Evolutionary conservation across 2,888 invertebrate species (phyloP).

Genomic region (Drosophila maculinotata): DNA sequence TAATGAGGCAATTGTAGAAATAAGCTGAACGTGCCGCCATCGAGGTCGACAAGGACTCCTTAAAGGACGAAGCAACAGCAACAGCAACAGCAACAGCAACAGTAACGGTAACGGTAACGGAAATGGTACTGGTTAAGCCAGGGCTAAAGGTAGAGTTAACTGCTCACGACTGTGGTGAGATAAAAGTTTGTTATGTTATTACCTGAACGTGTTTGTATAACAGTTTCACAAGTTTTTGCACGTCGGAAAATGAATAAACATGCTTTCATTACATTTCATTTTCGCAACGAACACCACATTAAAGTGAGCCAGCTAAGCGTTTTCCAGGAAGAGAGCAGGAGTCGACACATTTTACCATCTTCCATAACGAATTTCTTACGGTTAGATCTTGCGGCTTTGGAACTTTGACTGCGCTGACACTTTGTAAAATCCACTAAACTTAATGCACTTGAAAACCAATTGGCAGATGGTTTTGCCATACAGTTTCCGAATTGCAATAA

Average conservation of each 20-base stretch:
- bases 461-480: constrained; percentile 47
- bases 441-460: constrained; percentile 57
- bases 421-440: constrained; percentile 43
- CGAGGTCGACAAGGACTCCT: constrained; percentile 30
- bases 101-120: background rate
- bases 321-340: constrained; percentile 1
- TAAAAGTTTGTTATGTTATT: constrained; percentile 75
- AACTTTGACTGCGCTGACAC: constrained; percentile 52
- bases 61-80: constrained; percentile 9
- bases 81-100: constrained; percentile 1
- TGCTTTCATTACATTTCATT: constrained; percentile 55
- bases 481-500: constrained; percentile 42
- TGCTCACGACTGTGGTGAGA: constrained; percentile 55
- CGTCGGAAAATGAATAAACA: constrained; percentile 66
- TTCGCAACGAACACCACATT: constrained; percentile 41
- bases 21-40: constrained; percentile 65
- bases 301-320: constrained; percentile 38
- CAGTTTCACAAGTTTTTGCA: constrained; percentile 67
- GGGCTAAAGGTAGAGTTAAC: constrained; percentile 22
- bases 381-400: constrained; percentile 30
- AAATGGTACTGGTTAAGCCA: constrained; percentile 9
- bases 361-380: constrained; percentile 25
- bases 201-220: constrained; percentile 72
- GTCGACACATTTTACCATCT: constrained; percentile 28
- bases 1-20: constrained; percentile 75